A percentile compares a stretch with the other conserved stretches of the same genome.
Evolutionary conservation across 2,797 vertebrate genomes (phyloP).

Genomic region (Danio kyathit): DNA sequence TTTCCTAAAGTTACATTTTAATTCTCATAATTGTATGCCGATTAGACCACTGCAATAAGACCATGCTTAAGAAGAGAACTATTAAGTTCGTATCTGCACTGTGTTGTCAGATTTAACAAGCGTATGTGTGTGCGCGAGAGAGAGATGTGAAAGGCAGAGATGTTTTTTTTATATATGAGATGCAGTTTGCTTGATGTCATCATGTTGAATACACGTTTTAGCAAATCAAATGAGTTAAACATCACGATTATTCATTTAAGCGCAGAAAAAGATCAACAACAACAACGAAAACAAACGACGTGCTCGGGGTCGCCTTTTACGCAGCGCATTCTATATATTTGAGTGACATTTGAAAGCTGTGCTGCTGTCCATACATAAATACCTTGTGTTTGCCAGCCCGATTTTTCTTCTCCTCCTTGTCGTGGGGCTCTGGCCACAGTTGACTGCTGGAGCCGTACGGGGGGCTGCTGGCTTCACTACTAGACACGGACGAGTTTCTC

Average conservation of each 20-base stretch:
- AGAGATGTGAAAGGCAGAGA: conserved; percentile 3
- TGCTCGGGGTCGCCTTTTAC: conserved; percentile 70
- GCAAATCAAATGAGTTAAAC: conserved; percentile 16
- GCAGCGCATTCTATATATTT: conserved; percentile 10
- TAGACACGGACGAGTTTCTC: conserved; percentile 75
- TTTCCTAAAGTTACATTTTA: not conserved
- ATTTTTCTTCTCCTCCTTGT: conserved; percentile 78
- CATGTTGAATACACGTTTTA: conserved; percentile 31
- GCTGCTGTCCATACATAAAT: conserved; percentile 33
- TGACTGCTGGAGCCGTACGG: conserved; percentile 83
- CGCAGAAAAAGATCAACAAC: conserved; percentile 1
- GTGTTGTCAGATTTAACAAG: not conserved
- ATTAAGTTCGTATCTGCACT: not conserved
- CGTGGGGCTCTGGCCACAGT: conserved; percentile 82
- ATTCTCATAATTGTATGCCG: not conserved
- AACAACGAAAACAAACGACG: conserved; percentile 69
- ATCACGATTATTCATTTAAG: conserved; percentile 17
- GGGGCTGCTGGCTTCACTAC: conserved; percentile 78
- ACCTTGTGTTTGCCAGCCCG: conserved; percentile 80
- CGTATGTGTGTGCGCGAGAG: not conserved
- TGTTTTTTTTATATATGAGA: conserved; percentile 38
- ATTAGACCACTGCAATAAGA: not conserved
- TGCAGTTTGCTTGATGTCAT: conserved; percentile 45
- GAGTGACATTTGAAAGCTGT: not conserved
- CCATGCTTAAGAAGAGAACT: not conserved